Evolutionary conservation across 2,888 invertebrate species (phyloP).

Genomic region (Neoascia interrupta): DNA sequence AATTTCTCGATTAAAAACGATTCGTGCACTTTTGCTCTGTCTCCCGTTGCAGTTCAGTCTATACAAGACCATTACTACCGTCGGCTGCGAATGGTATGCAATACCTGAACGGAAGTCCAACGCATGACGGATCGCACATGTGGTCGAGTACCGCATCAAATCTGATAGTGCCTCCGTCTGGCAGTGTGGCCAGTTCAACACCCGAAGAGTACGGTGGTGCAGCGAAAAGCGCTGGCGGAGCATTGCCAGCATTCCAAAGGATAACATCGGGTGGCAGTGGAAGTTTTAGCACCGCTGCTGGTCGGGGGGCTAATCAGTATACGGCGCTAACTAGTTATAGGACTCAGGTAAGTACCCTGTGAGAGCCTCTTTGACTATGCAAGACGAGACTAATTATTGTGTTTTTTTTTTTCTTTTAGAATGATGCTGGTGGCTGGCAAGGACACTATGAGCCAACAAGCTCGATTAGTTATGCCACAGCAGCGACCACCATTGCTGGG

Average conservation of each 20-base stretch:
- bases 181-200: conserved; percentile 68
- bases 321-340: conserved; percentile 77
- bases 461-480: conserved; percentile 75
- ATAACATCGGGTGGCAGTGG: conserved; percentile 73
- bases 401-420: conserved; percentile 70
- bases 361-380: background rate
- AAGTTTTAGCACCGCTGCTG: conserved; percentile 71
- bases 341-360: conserved; percentile 77
- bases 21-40: background rate
- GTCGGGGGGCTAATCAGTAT: conserved; percentile 72
- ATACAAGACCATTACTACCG: conserved; percentile 76
- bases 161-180: conserved; percentile 67
- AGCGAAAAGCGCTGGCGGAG: conserved; percentile 75
- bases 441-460: conserved; percentile 74
- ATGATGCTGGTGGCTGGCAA: conserved; percentile 74
- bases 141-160: conserved; percentile 72
- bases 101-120: conserved; percentile 73
- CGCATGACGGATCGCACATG: conserved; percentile 71
- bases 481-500: conserved; percentile 71
- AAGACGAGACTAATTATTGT: background rate
- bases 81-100: conserved; percentile 77
- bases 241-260: conserved; percentile 78
- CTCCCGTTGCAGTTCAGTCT: conserved; percentile 76
- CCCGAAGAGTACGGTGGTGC: conserved; percentile 78
- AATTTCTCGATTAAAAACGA: conserved; percentile 27